A percentile compares a stretch with the other conserved stretches of the same genome.
Evolutionary conservation across 2,888 invertebrate species (phyloP).

Genomic region (Caenorhabditis sp.): DNA sequence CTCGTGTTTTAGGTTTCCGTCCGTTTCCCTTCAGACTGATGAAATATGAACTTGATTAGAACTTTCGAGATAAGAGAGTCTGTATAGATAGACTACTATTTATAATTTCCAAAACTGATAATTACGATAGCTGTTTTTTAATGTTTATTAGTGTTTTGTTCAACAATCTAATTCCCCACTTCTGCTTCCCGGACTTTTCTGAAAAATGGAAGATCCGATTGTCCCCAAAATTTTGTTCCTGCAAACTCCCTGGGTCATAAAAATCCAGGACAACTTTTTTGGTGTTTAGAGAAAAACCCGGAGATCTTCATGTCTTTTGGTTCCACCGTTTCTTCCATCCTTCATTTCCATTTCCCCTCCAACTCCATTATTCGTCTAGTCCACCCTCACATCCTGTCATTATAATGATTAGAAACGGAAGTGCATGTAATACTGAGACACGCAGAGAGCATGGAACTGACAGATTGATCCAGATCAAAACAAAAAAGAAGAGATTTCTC

Average conservation of each 20-base stretch:
- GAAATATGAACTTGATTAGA: too few species aligned
- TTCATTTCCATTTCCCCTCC: constrained; percentile 11
- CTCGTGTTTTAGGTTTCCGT: too few species aligned
- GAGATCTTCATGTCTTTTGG: background rate
- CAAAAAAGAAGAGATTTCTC: constrained; percentile 23
- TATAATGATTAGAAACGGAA: constrained; percentile 56
- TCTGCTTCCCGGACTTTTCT: too few species aligned
- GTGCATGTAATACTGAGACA: constrained; percentile 38
- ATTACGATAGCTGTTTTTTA: too few species aligned
- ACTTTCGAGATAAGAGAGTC: too few species aligned
- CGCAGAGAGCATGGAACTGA: constrained; percentile 37
- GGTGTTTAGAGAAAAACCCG: background rate
- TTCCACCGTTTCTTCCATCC: constrained; percentile 14
- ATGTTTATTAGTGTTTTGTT: too few species aligned
- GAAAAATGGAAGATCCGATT: too few species aligned
- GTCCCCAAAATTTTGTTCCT: background rate
- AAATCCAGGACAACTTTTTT: background rate
- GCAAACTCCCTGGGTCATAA: background rate
- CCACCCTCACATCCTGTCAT: constrained; percentile 53
- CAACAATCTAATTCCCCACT: too few species aligned
- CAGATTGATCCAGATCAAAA: constrained; percentile 36
- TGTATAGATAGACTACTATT: too few species aligned
- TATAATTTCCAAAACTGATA: too few species aligned
- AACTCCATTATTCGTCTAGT: constrained; percentile 21
- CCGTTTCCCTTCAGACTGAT: too few species aligned